Evolutionary conservation across 2,797 vertebrate species (phyloP).

Genomic region (Aldrovandia affinis): DNA sequence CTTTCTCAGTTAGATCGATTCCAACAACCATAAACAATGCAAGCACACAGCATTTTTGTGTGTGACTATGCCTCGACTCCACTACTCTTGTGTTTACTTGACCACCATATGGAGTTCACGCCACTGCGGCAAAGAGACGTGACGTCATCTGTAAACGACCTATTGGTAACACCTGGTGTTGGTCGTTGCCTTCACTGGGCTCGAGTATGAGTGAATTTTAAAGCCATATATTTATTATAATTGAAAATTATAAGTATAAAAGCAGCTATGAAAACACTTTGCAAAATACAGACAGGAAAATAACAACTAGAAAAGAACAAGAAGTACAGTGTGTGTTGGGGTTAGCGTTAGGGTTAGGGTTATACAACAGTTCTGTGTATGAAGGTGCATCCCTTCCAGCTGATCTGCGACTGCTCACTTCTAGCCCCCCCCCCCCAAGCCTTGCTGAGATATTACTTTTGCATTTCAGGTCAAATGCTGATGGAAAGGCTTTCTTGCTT

Average conservation of each 20-base stretch:
- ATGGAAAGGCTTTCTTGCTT: constrained; percentile 22
- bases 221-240: background rate
- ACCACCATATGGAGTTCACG: too few species aligned
- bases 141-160: background rate
- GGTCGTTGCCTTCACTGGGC: too few species aligned
- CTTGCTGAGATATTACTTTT: constrained; percentile 1
- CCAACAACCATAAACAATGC: too few species aligned
- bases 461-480: constrained; percentile 6
- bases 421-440: background rate
- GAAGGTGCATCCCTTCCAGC: background rate
- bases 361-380: background rate
- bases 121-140: too few species aligned
- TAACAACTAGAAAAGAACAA: background rate
- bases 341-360: background rate
- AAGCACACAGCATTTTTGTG: too few species aligned
- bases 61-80: too few species aligned
- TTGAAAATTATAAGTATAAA: background rate
- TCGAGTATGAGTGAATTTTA: background rate
- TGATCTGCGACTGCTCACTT: background rate
- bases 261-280: background rate
- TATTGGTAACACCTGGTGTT: background rate
- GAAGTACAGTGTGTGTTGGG: background rate
- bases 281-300: background rate
- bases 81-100: too few species aligned
- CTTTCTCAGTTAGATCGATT: too few species aligned